Evolutionary conservation across 2,888 invertebrate species (phyloP).

Genomic region (Sicus ferrugineus): DNA sequence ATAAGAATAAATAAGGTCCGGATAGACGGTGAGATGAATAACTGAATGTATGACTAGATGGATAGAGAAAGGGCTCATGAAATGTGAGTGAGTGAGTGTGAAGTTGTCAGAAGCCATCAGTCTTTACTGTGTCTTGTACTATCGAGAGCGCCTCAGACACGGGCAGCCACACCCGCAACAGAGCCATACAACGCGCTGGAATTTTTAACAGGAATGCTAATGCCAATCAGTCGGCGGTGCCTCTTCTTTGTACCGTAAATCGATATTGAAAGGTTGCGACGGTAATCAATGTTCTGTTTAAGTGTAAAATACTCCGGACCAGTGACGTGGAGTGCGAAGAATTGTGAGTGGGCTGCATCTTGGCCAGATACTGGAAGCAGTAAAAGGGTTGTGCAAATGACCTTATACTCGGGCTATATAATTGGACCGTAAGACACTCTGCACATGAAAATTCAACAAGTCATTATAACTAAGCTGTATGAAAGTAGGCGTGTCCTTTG

Average conservation of each 20-base stretch:
- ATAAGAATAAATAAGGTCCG: conserved; percentile 11
- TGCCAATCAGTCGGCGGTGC: conserved; percentile 28
- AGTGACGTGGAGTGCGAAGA: too few relatives aligned
- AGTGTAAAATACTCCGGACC: too few relatives aligned
- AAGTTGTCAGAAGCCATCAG: too few relatives aligned
- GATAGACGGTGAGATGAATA: not conserved
- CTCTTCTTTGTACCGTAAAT: conserved; percentile 5
- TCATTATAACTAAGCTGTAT: too few relatives aligned
- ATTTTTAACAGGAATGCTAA: conserved; percentile 34
- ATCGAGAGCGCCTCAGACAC: not conserved
- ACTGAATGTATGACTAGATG: conserved; percentile 20
- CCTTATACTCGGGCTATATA: too few relatives aligned
- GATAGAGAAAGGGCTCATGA: not conserved
- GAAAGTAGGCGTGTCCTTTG: too few relatives aligned
- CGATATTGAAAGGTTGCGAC: conserved; percentile 14
- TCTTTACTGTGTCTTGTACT: not conserved
- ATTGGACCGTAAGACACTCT: too few relatives aligned
- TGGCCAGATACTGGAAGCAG: too few relatives aligned
- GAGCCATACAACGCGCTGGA: conserved; percentile 17
- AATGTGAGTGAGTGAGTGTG: not conserved
- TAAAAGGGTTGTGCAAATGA: too few relatives aligned
- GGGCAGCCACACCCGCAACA: not conserved
- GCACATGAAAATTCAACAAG: too few relatives aligned
- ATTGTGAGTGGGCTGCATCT: too few relatives aligned
- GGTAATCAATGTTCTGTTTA: too few relatives aligned